Percentiles rank a stretch among this genome's conserved stretches.
Conservation (phyloP, 2,797 vertebrate species). For the Phyllotis vaccarum region DNA sequence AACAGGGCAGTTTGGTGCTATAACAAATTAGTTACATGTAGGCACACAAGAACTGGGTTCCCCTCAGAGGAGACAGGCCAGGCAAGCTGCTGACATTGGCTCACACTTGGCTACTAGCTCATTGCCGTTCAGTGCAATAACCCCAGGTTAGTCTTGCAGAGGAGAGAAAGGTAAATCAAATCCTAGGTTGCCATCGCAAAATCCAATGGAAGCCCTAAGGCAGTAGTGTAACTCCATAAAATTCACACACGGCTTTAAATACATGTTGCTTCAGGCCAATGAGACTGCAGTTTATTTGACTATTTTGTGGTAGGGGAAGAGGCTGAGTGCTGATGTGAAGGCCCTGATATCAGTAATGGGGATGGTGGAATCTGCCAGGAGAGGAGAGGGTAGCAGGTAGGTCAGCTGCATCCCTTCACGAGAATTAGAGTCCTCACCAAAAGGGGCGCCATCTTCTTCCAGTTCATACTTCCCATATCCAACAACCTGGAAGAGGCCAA, state of each 20-base stretch:
- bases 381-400: constrained; percentile 90
- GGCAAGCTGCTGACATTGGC: background rate
- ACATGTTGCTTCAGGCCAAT: constrained; percentile 81
- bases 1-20: constrained; percentile 69
- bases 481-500: constrained; percentile 90
- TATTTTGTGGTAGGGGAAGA: constrained; percentile 97
- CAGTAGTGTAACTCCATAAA: constrained; percentile 69
- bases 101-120: background rate
- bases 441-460: constrained; percentile 82
- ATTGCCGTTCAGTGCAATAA: background rate
- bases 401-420: constrained; percentile 92
- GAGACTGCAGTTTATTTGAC: constrained; percentile 89
- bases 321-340: constrained; percentile 93
- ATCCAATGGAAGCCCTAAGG: constrained; percentile 61
- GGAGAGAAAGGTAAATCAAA: constrained; percentile 14
- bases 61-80: constrained; percentile 48
- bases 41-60: constrained; percentile 28
- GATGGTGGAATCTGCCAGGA: constrained; percentile 84
- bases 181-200: constrained; percentile 64
- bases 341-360: constrained; percentile 93
- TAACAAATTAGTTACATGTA: constrained; percentile 54
- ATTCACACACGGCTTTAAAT: constrained; percentile 74
- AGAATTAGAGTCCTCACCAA: constrained; percentile 84
- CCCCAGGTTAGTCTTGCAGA: constrained; percentile 35
- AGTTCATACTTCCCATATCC: constrained; percentile 94